Evolutionary conservation across 1,140 invertebrate genomes (phyloP), one percentile per base, ranked within the genome.

Genomic region (Drosophila ambigua): DNA sequence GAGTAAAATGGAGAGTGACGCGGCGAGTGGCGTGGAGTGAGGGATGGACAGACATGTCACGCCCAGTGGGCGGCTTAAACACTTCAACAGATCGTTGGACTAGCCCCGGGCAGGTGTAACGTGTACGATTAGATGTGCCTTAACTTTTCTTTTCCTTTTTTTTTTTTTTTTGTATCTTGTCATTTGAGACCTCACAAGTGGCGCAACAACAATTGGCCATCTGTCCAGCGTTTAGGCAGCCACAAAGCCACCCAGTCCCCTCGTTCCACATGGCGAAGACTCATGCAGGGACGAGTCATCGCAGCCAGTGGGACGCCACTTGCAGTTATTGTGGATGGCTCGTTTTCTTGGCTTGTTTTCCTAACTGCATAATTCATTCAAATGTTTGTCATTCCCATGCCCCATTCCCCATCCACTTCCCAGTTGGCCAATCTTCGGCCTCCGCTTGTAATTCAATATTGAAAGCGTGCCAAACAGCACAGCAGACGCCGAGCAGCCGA

Each of bases 391-490:
- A 83, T 72, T 41, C 11, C 46, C 23, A 51, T 11, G 53, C 59
- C 20, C 31, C 41, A 45, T 64, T 8, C 16, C 61, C 9, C 54
- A 65, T 49, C 64, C 50, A 48, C 52, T 48, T 84, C 72, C 52
- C 59, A 57, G 50, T 79, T 64, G 66, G 49, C 60, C 64, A 76
- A 61, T 79, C 77, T 48, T 49, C 48, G n/a, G 20, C 23, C 54
- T 67, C 62, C 51, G 64, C 61, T 72, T 64, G 82, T 75, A 85
- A 85, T 85, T 87, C 75, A 60, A 85, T 81, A 85, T 87, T 85
- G 82, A 82, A 87, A 85, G 82, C 82, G 82, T 85, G 82, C 82
- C 82, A 87, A 63, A 80, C 35, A 39, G 35, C 26, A 28, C 5
- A 28, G 26, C 11, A 39, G 35, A 16, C 66, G 46, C 39, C 52